Percentiles rank a stretch among this genome's conserved stretches.
phyloP scores from a whole-genome alignment of 2,113 vertebrate genomes.

The Gavia stellata region DNA sequence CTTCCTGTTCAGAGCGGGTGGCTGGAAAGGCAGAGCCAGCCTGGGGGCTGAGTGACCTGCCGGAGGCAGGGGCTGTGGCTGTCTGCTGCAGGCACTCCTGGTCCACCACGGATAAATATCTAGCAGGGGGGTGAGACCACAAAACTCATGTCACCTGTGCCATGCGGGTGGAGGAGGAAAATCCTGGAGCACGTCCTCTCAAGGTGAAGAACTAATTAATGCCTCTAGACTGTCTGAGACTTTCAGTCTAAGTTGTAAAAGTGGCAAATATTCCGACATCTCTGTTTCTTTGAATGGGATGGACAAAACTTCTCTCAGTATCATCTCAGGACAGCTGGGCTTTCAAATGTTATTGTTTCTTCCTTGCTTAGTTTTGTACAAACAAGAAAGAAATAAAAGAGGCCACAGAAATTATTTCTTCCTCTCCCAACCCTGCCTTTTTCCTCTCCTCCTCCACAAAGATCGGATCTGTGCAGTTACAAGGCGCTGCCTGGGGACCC shows the following conservation, averaged over 20 bases:
- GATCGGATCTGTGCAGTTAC: background rate
- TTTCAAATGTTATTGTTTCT: background rate
- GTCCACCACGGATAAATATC: background rate
- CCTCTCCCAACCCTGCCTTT: background rate
- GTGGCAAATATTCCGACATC: background rate
- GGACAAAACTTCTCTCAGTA: background rate
- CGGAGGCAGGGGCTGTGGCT: background rate
- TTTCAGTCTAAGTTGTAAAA: background rate
- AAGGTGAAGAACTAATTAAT: background rate
- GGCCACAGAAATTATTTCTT: background rate
- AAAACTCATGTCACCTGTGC: background rate
- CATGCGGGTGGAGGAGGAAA: background rate
- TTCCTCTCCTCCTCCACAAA: background rate
- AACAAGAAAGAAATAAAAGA: background rate
- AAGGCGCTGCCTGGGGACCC: background rate
- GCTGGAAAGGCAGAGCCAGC: background rate
- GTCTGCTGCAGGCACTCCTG: background rate
- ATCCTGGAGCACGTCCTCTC: background rate
- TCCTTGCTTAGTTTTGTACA: background rate
- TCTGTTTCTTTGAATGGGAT: background rate
- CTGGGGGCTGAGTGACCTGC: background rate
- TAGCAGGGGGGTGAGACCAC: background rate
- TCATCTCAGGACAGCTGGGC: background rate
- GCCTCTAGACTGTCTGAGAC: background rate
- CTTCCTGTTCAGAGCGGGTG: background rate